Base-by-base conservation (phyloP, 1,140 invertebrate genomes). In the Heliothis virescens region DNA sequence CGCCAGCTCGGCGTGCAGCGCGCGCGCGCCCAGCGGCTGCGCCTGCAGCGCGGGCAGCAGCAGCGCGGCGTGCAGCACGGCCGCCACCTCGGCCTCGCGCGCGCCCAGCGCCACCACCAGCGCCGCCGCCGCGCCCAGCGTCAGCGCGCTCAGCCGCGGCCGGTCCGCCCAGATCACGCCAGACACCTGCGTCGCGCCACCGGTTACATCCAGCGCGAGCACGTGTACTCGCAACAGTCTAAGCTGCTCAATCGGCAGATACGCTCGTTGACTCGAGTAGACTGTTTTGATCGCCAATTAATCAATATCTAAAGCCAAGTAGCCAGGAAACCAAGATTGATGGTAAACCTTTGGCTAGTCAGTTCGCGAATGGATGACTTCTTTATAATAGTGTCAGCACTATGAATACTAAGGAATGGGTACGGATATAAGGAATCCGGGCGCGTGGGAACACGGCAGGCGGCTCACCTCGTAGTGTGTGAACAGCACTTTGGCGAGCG, bases 401-500 rank as follows among this genome's bases (percentile, higher is more conserved):
- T 26, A 26, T 26, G 21, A 26, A 26, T 26, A 26, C 21, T 26
- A 26, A 26, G 21, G 21, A 26, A 26, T 26, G 21, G 21, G 21
- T 26, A 26, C 21, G 1, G n/a, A n/a, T 26, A 26, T 26, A 26
- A 26, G 21, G 21, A 26, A 26, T 26, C 21, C 21, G 21, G 21
- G 21, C 21, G 21, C 21, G 21, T 26, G 21, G 34, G 9, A n/a
- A 4, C 4, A 9, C 2, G 15, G 7, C 21, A 7, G 12, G 48
- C 4, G 11, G 26, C n/a, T 92, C 95, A 99, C 98, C 96, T 99
- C 98, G 95, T 97, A 99, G 92, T 99, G 98, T 59, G 96, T 95
- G 89, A 99, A 99, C 11, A 99, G 95, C 15, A 99, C 98, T 95
- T 98, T 98, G 0, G 98, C 98, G 2, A 99, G 92, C 1, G 97